These are phyloP conservation scores for Patiria pectinifera DNA, from an alignment of 53 echinoderm and acorn worm species.

Conservation along the genomic window DNA sequence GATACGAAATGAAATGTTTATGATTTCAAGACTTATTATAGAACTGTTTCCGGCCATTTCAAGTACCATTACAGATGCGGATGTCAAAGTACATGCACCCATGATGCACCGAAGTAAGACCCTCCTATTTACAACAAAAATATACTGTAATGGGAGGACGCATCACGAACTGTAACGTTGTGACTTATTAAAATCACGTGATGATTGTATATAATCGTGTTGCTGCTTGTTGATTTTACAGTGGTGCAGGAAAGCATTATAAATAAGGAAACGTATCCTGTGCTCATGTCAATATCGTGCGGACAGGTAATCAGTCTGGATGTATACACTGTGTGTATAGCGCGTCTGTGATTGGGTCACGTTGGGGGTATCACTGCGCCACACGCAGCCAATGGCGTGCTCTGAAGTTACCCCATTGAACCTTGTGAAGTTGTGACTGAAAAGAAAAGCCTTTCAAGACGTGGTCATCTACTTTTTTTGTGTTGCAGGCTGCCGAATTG, in stretches of 20 bases:
- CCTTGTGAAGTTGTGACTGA: not conserved
- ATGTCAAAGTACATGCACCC: not conserved
- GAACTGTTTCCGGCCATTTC: not conserved
- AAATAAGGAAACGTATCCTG: not conserved
- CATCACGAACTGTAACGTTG: too few relatives aligned
- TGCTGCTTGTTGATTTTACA: not conserved
- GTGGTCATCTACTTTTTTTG: not conserved
- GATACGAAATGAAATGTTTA: not conserved
- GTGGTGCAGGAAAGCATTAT: not conserved
- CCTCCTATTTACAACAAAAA: not conserved
- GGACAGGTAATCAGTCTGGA: not conserved
- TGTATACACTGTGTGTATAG: not conserved
- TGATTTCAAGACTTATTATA: not conserved
- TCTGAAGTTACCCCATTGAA: not conserved
- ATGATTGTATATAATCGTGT: too few relatives aligned
- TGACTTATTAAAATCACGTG: too few relatives aligned
- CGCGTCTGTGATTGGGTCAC: not conserved
- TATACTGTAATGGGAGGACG: not conserved
- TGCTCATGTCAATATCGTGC: not conserved
- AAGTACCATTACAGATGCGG: not conserved
- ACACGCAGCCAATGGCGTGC: slow-evolving; percentile 13
- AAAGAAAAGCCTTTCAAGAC: not conserved
- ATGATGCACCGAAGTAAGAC: not conserved
- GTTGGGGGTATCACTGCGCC: not conserved
- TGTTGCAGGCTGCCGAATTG: too few relatives aligned